Conservation (phyloP, 2,888 invertebrate species). For the Autographa gamma region DNA sequence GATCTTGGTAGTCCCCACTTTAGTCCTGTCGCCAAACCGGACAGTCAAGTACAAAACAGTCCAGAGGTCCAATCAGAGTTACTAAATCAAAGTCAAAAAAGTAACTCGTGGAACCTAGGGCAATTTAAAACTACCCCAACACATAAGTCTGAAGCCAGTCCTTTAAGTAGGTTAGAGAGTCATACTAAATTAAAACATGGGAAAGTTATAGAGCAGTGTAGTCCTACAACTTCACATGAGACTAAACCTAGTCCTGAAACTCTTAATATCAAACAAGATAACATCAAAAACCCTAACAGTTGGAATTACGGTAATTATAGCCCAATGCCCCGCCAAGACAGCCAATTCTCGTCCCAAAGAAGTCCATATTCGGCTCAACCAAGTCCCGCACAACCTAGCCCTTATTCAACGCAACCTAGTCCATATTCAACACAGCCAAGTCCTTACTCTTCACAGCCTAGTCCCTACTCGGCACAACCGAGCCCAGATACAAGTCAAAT, state of each 20-base stretch:
- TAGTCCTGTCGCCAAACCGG: constrained; percentile 84
- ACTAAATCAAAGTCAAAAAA: constrained; percentile 66
- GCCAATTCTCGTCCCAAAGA: constrained; percentile 82
- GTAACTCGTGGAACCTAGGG: constrained; percentile 81
- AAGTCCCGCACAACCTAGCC: constrained; percentile 84
- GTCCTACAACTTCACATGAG: constrained; percentile 84
- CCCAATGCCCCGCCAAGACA: constrained; percentile 84
- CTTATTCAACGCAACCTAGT: constrained; percentile 84
- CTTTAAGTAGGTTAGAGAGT: constrained; percentile 81
- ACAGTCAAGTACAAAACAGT: constrained; percentile 84
- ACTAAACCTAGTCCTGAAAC: constrained; percentile 85
- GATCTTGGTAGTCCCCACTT: constrained; percentile 82
- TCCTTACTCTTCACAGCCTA: constrained; percentile 85
- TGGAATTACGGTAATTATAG: constrained; percentile 85
- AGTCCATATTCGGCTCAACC: constrained; percentile 86
- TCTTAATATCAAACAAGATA: constrained; percentile 76
- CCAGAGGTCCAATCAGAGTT: constrained; percentile 79
- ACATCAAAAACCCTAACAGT: constrained; percentile 79
- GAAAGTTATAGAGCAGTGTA: constrained; percentile 84
- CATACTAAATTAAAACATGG: constrained; percentile 80
- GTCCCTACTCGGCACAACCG: constrained; percentile 85
- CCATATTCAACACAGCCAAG: constrained; percentile 84
- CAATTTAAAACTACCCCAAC: constrained; percentile 84
- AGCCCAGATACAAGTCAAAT: constrained; percentile 87
- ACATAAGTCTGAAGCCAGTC: constrained; percentile 85